Conservation (phyloP, 2,113 vertebrate genomes). For the Phaethon lepturus region DNA sequence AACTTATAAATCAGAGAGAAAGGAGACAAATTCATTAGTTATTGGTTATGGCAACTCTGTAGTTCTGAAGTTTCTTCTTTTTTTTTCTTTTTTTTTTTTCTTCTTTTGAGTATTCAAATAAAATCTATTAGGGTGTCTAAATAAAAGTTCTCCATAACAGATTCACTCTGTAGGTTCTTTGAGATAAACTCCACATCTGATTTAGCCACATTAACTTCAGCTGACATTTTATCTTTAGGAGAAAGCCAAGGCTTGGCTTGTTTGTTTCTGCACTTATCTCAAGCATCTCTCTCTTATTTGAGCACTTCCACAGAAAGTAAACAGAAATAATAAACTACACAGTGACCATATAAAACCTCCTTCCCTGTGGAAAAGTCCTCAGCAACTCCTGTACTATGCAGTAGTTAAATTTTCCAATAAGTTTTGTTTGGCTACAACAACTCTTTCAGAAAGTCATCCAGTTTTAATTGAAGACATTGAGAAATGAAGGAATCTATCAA, state of each 20-base stretch:
- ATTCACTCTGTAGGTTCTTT: background rate
- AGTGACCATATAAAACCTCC: background rate
- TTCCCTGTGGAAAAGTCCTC: background rate
- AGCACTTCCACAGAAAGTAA: conserved; percentile 1
- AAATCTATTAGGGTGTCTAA: background rate
- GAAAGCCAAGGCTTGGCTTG: background rate
- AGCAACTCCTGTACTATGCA: background rate
- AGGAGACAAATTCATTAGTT: conserved; percentile 6
- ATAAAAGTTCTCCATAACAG: background rate
- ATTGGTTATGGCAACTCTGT: conserved; percentile 10
- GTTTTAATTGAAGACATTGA: conserved; percentile 32
- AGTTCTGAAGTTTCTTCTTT: background rate
- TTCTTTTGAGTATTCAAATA: background rate
- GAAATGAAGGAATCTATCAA: conserved; percentile 37
- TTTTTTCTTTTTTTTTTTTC: too few species aligned
- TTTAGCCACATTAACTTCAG: background rate
- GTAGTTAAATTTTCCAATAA: conserved; percentile 13
- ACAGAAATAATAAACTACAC: conserved; percentile 21
- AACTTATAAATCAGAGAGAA: conserved; percentile 62
- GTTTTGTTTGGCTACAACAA: conserved; percentile 43
- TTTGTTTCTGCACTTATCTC: conserved; percentile 41
- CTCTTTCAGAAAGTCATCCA: background rate
- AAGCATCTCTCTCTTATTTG: background rate
- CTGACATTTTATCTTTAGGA: conserved; percentile 2
- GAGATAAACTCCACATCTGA: background rate